phyloP scores from a whole-genome alignment of 2,888 invertebrate genomes.

The Lacanobia wlatinum region DNA sequence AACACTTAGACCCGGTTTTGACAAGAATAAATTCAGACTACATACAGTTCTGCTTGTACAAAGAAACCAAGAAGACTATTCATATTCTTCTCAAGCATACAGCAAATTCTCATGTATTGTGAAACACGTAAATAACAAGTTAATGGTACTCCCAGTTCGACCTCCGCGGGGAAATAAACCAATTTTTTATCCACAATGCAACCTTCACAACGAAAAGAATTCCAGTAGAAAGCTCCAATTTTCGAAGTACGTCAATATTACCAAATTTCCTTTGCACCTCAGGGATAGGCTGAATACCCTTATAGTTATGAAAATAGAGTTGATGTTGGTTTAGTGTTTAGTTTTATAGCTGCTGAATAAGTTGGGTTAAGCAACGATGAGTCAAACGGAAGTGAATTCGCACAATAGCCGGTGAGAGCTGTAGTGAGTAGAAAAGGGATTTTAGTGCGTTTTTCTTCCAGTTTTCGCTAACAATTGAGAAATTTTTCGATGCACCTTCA shows the following conservation, averaged over 20 bases:
- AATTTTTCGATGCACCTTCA: slow-evolving; percentile 28
- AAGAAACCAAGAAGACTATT: background rate
- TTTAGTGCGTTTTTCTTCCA: slow-evolving; percentile 43
- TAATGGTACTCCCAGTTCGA: slow-evolving; percentile 2
- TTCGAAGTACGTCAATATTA: slow-evolving; percentile 58
- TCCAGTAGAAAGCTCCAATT: slow-evolving; percentile 54
- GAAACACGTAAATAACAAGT: slow-evolving; percentile 20
- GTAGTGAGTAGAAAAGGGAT: slow-evolving; percentile 36
- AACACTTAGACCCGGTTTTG: too few relatives aligned
- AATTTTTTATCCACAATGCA: slow-evolving; percentile 55
- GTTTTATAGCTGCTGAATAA: background rate
- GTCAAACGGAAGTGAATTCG: slow-evolving; percentile 53
- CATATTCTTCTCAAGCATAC: background rate
- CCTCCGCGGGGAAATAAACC: slow-evolving; percentile 44
- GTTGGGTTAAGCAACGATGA: slow-evolving; percentile 32
- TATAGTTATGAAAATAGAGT: background rate
- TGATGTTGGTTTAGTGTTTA: background rate
- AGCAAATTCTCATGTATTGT: background rate
- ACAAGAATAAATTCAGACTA: too few relatives aligned
- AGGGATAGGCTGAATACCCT: accelerated
- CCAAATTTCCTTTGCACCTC: background rate
- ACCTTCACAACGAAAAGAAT: slow-evolving; percentile 46
- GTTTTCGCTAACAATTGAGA: slow-evolving; percentile 24
- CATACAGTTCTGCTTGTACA: background rate
- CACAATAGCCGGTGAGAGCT: slow-evolving; percentile 54